Base-by-base conservation (phyloP, 2,113 vertebrate genomes). In the Speoplatyrhinus poulsoni region DNA sequence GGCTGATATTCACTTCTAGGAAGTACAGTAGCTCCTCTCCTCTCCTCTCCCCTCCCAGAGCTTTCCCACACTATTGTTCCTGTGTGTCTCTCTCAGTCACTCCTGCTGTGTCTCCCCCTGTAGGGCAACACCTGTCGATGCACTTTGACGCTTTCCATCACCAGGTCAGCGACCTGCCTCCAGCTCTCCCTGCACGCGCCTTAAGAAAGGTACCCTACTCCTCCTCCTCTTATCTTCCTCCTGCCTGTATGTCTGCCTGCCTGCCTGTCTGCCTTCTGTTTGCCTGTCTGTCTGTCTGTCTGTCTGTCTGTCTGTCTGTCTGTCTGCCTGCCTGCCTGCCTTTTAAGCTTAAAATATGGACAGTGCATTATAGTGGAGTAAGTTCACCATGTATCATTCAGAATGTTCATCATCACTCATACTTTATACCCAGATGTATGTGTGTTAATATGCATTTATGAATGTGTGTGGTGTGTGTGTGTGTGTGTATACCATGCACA, bases 101-200 rank as follows among this genome's bases (percentile, higher is more conserved):
- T 86, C 87, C 85, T 88, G 79, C 85, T 90, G 82, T 91, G 87
- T 92, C 84, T 83, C 81, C 83, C 84, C 84, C 82, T 90, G 74
- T 92, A 98, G 97, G 97, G 65, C 95, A 95, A 86, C 95, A 95
- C 91, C 96, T 97, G 88, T 95, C 93, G 55, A 93, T 98, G 91
- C 95, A 98, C 91, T 98, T 98, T 66, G 97, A 98, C 65, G 95
- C 96, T 92, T 98, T 97, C 93, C 96, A 98, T 90, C 96, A 98
- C 87, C 94, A 96, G 84, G 90, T 96, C 89, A 94, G 93, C 73
- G 96, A 99, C 62, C 92, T 92, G 71, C 96, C 96, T 89, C 96
- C 96, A 26, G 96, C 96, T 81, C 94, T 99, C 88, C 96, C 96
- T 0, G 93, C 95, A 89, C 93, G 97, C 88, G 97, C 96, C 0